A percentile compares a stretch with the other conserved stretches of the same genome.
Conservation (phyloP, 2,888 invertebrate genomes). For the Celastrina argiolus region DNA sequence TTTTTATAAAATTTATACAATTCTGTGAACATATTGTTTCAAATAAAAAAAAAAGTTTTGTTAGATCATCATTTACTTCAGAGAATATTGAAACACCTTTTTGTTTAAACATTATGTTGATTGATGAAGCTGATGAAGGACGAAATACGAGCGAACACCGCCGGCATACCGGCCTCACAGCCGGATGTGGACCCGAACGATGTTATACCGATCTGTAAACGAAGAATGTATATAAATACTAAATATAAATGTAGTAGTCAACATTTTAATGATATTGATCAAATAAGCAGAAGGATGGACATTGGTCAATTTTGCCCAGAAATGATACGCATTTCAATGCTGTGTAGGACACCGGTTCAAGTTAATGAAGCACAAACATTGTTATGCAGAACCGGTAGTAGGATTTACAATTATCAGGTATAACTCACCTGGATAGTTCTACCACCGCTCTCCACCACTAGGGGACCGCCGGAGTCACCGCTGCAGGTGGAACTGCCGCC, state of each 20-base stretch:
- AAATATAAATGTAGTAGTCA: too few relatives aligned
- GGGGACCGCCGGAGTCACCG: conserved; percentile 62
- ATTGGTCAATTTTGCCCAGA: too few relatives aligned
- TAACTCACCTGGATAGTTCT: conserved; percentile 41
- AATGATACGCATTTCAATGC: too few relatives aligned
- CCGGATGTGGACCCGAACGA: conserved; percentile 47
- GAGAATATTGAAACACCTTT: not conserved
- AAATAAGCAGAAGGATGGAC: too few relatives aligned
- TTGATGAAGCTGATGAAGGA: conserved; percentile 43
- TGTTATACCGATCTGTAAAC: conserved; percentile 41
- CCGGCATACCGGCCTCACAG: conserved; percentile 43
- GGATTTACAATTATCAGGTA: conserved; percentile 24
- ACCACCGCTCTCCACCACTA: conserved; percentile 38
- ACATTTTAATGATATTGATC: too few relatives aligned
- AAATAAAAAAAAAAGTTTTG: too few relatives aligned
- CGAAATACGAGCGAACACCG: conserved; percentile 46
- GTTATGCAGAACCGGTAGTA: too few relatives aligned
- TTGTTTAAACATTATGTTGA: conserved; percentile 34
- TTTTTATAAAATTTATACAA: too few relatives aligned
- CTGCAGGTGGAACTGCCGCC: conserved; percentile 41
- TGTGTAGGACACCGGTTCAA: too few relatives aligned
- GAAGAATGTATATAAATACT: not conserved
- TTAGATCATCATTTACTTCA: too few relatives aligned
- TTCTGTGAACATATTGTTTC: too few relatives aligned
- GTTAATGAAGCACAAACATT: too few relatives aligned